Evolutionary conservation across 2,888 invertebrate species (phyloP).

Genomic region (Bombyx huttoni): DNA sequence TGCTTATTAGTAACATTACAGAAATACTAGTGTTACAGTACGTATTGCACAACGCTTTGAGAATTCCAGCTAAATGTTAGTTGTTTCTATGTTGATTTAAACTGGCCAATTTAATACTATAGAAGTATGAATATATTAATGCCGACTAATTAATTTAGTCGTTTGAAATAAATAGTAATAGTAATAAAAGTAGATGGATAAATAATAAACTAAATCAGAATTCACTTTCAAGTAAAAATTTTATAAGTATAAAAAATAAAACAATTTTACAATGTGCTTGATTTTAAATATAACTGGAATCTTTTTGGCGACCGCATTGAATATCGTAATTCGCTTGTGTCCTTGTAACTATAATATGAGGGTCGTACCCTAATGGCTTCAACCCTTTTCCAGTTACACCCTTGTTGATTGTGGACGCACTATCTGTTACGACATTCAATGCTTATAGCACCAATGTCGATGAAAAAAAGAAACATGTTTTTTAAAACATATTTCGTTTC

Average conservation of each 20-base stretch:
- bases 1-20: background rate
- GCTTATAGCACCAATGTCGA: background rate
- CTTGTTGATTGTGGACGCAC: conserved; percentile 36
- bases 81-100: background rate
- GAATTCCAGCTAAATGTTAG: background rate
- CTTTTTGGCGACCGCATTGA: background rate
- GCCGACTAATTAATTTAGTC: background rate
- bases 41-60: background rate
- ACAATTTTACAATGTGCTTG: background rate
- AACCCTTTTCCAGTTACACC: conserved; percentile 59
- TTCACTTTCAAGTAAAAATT: no score
- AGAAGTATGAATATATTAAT: no score
- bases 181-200: background rate
- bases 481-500: background rate
- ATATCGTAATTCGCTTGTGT: conserved; percentile 22
- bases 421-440: conserved; percentile 26
- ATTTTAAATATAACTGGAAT: background rate
- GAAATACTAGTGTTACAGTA: background rate
- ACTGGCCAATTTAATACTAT: background rate
- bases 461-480: background rate
- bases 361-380: conserved; percentile 44
- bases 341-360: conserved; percentile 27
- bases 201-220: background rate
- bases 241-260: no score
- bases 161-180: background rate